Evolutionary conservation across 2,113 vertebrate species (phyloP), one percentile per base, ranked within the genome.

Genomic region (Microcebus tavaratra): DNA sequence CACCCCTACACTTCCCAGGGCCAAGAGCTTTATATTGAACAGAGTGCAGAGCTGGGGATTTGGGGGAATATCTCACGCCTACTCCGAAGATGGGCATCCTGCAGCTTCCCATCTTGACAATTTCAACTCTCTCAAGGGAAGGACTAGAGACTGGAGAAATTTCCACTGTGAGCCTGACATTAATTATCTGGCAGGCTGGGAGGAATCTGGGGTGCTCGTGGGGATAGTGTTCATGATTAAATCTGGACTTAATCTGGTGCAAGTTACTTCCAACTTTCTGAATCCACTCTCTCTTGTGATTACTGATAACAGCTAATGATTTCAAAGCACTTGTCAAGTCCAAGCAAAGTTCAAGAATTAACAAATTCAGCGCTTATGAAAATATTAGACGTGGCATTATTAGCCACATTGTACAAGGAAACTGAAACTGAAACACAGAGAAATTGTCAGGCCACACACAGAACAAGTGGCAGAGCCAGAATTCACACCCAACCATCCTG

Each of bases 331-430:
- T 36, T 21, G 34, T 76, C 57, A 39, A 18, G 17, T 34, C 65
- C 45, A 79, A 86, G 34, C 25, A 10, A 81, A 42, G 29, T 27
- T 36, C 1, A 5, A 21, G 39, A 73, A 82, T 67, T 10, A 81
- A 39, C 39, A 61, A 36, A 36, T 67, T 55, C 29, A 23, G 63
- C 23, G 53, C 65, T 96, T 80, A 55, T 31, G 55, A 82, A 96
- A 84, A n/a, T 14, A 65, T 59, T 25, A 0, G 7, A 12, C 36
- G 86, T 29, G 14, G 6, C 14, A 12, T 20, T 27, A 39, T 31
- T 39, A 68, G 76, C 45, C 25, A 42, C 4, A 0, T 13, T 45
- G 67, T 75, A 45, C 23, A 8, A 0, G 12, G 17, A 18, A 87
- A 76, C 53, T 53, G 50, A 70, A 72, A 80, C 1, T 2, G 59